These are phyloP conservation scores for Acrocephalus arundinaceus DNA, from an alignment of 2,113 vertebrate genomes.

Conservation along the genomic window DNA sequence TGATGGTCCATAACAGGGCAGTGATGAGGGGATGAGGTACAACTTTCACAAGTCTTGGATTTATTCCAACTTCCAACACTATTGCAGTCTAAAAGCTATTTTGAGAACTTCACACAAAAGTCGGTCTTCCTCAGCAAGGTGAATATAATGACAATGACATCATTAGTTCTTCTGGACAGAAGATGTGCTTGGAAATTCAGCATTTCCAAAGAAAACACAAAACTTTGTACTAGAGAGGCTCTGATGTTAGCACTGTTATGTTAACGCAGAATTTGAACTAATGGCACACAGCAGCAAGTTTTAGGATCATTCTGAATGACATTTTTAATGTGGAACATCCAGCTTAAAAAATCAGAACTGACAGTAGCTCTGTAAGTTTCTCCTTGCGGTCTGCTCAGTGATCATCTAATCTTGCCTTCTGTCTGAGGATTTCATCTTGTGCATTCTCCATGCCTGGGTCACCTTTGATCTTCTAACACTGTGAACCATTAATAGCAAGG, in stretches of 20 bases:
- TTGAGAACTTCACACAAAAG: background rate
- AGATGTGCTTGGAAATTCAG: background rate
- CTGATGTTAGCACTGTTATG: background rate
- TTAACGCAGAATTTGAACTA: background rate
- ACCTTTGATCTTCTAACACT: background rate
- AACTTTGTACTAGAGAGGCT: background rate
- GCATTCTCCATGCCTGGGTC: background rate
- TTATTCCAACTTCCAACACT: background rate
- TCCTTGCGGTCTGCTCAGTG: background rate
- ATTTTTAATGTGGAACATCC: background rate
- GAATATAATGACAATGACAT: background rate
- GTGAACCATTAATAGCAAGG: conserved; percentile 16
- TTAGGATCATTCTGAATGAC: background rate
- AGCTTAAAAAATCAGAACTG: conserved; percentile 10
- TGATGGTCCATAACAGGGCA: background rate
- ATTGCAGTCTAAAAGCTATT: background rate
- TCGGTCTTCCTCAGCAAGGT: conserved; percentile 21
- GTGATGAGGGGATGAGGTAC: background rate
- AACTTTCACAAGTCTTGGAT: background rate
- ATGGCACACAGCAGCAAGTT: background rate
- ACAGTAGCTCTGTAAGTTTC: background rate
- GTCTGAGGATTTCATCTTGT: background rate
- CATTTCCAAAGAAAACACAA: background rate
- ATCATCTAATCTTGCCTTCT: background rate
- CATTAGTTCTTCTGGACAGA: background rate